Conservation (phyloP, 2,888 invertebrate genomes). For the Gryllus longicercus region DNA sequence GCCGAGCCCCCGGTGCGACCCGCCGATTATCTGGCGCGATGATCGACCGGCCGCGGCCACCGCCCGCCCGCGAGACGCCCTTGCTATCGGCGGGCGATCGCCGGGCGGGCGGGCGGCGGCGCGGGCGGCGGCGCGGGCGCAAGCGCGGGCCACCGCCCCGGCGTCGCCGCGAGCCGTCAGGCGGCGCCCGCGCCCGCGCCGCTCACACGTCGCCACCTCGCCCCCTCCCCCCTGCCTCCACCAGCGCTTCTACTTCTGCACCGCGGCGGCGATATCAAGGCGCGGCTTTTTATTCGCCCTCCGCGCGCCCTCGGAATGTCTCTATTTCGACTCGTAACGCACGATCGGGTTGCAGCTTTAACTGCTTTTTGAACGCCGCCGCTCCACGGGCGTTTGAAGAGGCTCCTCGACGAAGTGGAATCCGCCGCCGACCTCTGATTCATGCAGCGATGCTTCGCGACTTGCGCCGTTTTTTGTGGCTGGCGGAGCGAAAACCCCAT, state of each 20-base stretch:
- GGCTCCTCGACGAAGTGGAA: not conserved
- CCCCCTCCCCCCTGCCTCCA: not conserved
- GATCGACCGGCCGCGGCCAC: not conserved
- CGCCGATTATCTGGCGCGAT: constrained; percentile 1
- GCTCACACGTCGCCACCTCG: constrained; percentile 11
- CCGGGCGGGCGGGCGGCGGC: not conserved
- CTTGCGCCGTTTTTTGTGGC: no score
- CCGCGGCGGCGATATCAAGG: constrained; percentile 17
- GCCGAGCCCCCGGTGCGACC: no score
- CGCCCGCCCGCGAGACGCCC: not conserved
- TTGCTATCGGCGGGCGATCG: not conserved
- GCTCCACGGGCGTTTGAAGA: not conserved
- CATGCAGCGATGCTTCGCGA: not conserved
- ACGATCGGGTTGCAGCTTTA: not conserved
- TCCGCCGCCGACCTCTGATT: not conserved
- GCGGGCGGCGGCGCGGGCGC: not conserved
- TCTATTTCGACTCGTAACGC: constrained; percentile 11
- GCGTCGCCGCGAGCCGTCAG: not conserved
- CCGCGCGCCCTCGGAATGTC: constrained; percentile 5
- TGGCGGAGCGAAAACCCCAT: no score
- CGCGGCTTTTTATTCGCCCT: not conserved
- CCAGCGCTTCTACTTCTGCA: not conserved
- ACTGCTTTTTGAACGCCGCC: constrained; percentile 8
- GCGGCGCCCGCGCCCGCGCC: not conserved
- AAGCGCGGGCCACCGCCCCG: not conserved